Base-by-base conservation (phyloP, 2,888 invertebrate species). In the Melieria picta region DNA sequence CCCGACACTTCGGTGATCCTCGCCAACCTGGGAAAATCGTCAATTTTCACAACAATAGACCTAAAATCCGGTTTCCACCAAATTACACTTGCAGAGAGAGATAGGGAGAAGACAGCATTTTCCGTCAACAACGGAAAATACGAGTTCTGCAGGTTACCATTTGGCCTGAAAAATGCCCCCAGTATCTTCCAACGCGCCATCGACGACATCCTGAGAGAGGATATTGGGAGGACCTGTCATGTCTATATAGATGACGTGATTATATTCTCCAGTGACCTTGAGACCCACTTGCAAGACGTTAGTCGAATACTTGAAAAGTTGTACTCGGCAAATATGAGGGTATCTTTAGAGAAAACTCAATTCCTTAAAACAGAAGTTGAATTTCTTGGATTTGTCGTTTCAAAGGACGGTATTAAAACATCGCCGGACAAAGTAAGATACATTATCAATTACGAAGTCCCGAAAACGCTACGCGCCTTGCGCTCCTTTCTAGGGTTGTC, bases 41-140 rank as follows among this genome's bases (percentile, higher is more conserved):
- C 0, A 4, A 69, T 56, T 65, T 65, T 66, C 46, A 58, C 72
- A 16, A 69, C 69, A 5, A 61, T 69, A 55, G 67, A 57, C 57
- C 9, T 69, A 58, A 67, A 64, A 67, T 57, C 68, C 43, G 62
- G 69, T 11, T 68, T 70, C 42, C 72, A 74, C 43, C 71, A 75
- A 62, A 71, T 71, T 16, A 50, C 46, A 42, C 58, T 74, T 42
- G 56, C 64, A 7, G 66, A 71, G 16, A 64, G 55, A n/a, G 57
- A 73, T 65, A 60, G 50, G 30, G 30, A 71, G 55, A 73, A 71
- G 48, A 71, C 73, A 2, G 61, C 69, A 43, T 65, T 55, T 65
- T 52, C 10, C 5, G 13, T 55, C 13, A 65, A 45, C 13, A 63
- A 63, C 48, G 65, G 52, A 50, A 65, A 65, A 55, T 55, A 47